phyloP scores from a whole-genome alignment of 2,888 invertebrate genomes.

The Papilio elwesi region DNA sequence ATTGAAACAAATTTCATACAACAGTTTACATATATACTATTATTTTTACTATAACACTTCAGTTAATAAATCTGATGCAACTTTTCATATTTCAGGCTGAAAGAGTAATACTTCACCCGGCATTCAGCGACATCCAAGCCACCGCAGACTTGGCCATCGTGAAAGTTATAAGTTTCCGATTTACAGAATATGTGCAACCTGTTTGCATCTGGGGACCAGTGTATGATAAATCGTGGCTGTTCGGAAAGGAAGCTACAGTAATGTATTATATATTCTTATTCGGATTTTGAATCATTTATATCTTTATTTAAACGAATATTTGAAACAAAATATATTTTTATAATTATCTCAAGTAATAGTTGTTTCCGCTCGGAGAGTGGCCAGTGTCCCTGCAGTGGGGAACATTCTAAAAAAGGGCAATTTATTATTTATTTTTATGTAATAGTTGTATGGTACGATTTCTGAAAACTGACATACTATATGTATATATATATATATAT shows the following conservation, averaged over 20 bases:
- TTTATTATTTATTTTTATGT: no score
- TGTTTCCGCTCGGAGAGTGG: no score
- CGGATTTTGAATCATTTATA: not conserved
- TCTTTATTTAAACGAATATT: not conserved
- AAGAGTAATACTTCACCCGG: slow-evolving; percentile 68
- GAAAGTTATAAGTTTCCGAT: slow-evolving; percentile 61
- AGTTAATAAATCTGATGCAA: slow-evolving; percentile 13
- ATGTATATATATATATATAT: no score
- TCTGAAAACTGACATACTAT: no score
- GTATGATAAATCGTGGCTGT: slow-evolving; percentile 66
- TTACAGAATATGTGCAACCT: slow-evolving; percentile 72
- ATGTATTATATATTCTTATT: slow-evolving; percentile 41
- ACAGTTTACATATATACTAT: not conserved
- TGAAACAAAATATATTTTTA: no score
- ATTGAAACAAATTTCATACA: no score
- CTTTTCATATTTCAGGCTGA: slow-evolving; percentile 58
- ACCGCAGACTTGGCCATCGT: slow-evolving; percentile 76
- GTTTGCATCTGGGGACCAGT: slow-evolving; percentile 77
- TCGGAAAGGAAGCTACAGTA: slow-evolving; percentile 69
- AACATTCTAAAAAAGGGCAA: no score
- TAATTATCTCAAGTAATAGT: no score
- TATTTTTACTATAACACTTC: not conserved
- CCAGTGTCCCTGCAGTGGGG: no score
- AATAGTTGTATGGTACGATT: no score
- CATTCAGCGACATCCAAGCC: slow-evolving; percentile 56